Conservation (phyloP, 2,797 vertebrate species). For the Hapalemur alaotrensis region DNA sequence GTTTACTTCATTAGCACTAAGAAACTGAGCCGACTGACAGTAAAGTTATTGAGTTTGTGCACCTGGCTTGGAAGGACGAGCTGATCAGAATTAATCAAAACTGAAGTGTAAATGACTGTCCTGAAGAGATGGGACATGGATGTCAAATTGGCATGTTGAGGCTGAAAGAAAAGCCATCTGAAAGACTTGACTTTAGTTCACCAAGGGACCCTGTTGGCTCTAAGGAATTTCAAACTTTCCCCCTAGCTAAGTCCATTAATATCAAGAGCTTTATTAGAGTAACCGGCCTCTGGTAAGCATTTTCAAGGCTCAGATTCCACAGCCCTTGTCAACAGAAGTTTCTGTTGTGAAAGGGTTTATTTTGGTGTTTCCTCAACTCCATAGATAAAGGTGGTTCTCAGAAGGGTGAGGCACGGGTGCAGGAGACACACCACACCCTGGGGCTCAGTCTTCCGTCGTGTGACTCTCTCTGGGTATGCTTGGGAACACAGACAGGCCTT, state of each 20-base stretch:
- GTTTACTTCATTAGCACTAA: slow-evolving; percentile 5
- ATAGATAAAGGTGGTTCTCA: slow-evolving; percentile 65
- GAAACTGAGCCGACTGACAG: neutral
- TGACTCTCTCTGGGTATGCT: slow-evolving; percentile 58
- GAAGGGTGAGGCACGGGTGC: slow-evolving; percentile 45
- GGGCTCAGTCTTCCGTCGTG: slow-evolving; percentile 63
- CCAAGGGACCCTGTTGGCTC: slow-evolving; percentile 58
- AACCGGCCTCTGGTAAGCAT: slow-evolving; percentile 56
- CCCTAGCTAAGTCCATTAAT: slow-evolving; percentile 31
- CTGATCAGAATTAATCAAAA: slow-evolving; percentile 41
- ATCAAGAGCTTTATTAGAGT: slow-evolving; percentile 65
- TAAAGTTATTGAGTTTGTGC: slow-evolving; percentile 1
- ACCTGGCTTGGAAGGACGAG: neutral
- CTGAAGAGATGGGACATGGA: neutral
- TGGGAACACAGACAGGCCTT: slow-evolving; percentile 79
- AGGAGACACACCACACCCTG: slow-evolving; percentile 63
- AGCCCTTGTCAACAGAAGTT: slow-evolving; percentile 57
- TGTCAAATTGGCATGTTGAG: neutral
- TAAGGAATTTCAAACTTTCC: slow-evolving; percentile 62
- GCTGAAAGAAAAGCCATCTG: slow-evolving; percentile 47
- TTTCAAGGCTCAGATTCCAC: slow-evolving; percentile 54
- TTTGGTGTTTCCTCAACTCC: slow-evolving; percentile 63
- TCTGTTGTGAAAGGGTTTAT: slow-evolving; percentile 65
- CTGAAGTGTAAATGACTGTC: slow-evolving; percentile 14
- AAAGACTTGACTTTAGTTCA: slow-evolving; percentile 29